Evolutionary conservation across 2,797 vertebrate species (phyloP), one percentile per base, ranked within the genome.

Genomic region (Lindbergichthys nudifrons): DNA sequence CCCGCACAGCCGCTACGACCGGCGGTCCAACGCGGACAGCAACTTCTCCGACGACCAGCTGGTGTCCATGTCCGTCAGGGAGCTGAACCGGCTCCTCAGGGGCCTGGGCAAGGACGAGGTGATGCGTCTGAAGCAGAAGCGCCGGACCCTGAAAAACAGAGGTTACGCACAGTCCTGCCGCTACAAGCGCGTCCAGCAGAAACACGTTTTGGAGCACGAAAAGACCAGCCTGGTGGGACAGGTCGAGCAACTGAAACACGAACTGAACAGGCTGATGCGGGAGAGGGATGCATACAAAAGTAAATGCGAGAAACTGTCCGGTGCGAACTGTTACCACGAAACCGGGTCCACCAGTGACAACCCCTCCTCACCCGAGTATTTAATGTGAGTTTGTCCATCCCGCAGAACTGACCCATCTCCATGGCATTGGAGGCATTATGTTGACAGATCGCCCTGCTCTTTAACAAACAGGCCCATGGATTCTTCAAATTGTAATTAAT

Each of bases 201-300:
- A 99, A 73, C 97, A 99, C 81, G 94, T 97, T 71, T 87, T 98
- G 94, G 98, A 99, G 95, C 98, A 97, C 6, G 98, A 99, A 91
- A 99, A 99, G 94, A 98, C 96, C 69, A 97, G 95, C 89, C 96
- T 99, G 83, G 95, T 96, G 92, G 95, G 96, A 85, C 97, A 99
- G 94, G 98, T 99, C 87, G 97, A 99, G 93, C 96, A 97, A 92
- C 96, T 99, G 87, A 97, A 98, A 92, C 97, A 97, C 73, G 97
- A 99, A 94, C 97, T 99, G 87, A 95, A 87, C 90, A 95, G 97
- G 84, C 95, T 99, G 73, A 92, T 96, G 79, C 96, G 97, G 83
- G 98, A 99, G 91, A 94, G 98, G 95, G 98, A 99, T 73, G 97
- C 97, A 70, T 99, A 99, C 94, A 99, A 99, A 96, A 95, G 96